phyloP scores from a whole-genome alignment of 2,113 vertebrate genomes.

The Numida meleagris region DNA sequence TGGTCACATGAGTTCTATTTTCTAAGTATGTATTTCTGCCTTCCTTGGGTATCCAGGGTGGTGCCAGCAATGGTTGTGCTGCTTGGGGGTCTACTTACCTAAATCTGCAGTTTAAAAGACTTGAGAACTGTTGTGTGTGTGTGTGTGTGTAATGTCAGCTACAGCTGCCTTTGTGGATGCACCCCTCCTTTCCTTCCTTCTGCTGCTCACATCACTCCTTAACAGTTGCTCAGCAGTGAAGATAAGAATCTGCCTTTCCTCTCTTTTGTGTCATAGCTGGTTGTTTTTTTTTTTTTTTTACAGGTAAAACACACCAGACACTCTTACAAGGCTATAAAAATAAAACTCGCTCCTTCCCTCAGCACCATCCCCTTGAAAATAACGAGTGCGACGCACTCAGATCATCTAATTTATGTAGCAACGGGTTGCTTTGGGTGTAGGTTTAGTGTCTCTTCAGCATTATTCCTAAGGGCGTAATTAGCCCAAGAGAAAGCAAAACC shows the following conservation, averaged over 20 bases:
- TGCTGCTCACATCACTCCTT: neutral
- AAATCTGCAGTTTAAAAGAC: neutral
- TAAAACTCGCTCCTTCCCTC: neutral
- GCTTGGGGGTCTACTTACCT: neutral
- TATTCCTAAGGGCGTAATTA: conserved; percentile 38
- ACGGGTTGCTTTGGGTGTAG: neutral
- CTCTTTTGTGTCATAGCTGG: neutral
- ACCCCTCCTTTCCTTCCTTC: neutral
- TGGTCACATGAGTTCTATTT: neutral
- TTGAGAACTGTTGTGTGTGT: too few relatives aligned
- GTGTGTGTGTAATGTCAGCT: neutral
- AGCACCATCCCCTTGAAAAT: neutral
- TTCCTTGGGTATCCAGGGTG: neutral
- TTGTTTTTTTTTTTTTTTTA: too few relatives aligned
- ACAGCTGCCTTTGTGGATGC: neutral
- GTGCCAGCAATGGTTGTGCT: neutral
- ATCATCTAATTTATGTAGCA: neutral
- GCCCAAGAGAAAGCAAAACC: neutral
- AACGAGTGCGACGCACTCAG: neutral
- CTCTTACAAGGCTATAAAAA: neutral
- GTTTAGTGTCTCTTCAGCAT: neutral
- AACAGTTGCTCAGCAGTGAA: neutral
- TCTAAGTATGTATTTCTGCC: neutral
- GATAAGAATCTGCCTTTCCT: neutral
- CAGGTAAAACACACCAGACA: neutral